Conservation (phyloP, 2,797 vertebrate genomes). For the Protosalanx chinensis region DNA sequence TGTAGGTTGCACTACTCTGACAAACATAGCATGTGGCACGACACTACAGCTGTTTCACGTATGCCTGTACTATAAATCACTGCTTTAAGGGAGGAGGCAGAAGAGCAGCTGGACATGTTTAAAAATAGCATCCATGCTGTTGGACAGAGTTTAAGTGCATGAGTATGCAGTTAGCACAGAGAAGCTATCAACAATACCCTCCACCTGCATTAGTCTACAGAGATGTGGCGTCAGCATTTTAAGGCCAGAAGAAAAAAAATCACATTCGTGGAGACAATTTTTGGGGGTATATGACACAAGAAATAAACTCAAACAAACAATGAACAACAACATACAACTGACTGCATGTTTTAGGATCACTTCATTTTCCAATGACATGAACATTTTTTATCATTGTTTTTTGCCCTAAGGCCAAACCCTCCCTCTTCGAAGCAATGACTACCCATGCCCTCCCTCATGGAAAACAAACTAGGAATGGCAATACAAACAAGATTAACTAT, state of each 20-base stretch:
- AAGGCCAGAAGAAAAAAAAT: conserved; percentile 61
- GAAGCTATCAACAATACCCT: conserved; percentile 54
- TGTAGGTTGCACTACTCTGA: conserved; percentile 31
- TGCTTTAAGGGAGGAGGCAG: conserved; percentile 57
- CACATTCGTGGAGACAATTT: conserved; percentile 51
- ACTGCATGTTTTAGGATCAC: conserved; percentile 56
- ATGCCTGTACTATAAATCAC: conserved; percentile 66
- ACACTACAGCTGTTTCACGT: conserved; percentile 64
- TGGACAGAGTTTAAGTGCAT: conserved; percentile 53
- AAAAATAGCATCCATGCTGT: conserved; percentile 66
- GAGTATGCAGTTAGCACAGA: conserved; percentile 61
- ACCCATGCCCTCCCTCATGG: conserved; percentile 53
- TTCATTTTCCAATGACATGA: conserved; percentile 65
- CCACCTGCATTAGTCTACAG: conserved; percentile 59
- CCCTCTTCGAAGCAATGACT: conserved; percentile 61
- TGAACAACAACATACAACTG: conserved; percentile 22
- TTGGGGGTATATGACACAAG: conserved; percentile 31
- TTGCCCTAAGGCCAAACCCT: conserved; percentile 65
- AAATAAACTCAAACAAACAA: conserved; percentile 64
- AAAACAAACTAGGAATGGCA: conserved; percentile 62
- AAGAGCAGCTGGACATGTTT: conserved; percentile 69
- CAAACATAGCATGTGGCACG: conserved; percentile 46
- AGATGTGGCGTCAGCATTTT: conserved; percentile 61
- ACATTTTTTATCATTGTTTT: conserved; percentile 68
- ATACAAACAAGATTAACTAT: conserved; percentile 58